phyloP scores from a whole-genome alignment of 2,113 vertebrate species.

The Gymnarchus niloticus region DNA sequence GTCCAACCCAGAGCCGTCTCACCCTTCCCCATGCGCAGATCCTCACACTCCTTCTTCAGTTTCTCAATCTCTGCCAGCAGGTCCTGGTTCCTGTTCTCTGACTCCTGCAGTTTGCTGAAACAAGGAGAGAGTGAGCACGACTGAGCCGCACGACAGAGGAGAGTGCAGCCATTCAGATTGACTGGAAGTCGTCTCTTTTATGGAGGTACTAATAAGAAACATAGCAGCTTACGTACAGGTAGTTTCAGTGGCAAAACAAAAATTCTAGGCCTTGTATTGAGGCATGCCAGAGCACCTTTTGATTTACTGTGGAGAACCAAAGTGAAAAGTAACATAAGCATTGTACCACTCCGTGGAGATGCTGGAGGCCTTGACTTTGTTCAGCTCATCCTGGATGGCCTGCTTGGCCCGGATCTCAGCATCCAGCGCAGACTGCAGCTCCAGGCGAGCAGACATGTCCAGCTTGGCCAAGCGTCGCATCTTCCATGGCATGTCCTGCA shows the following conservation, averaged over 20 bases:
- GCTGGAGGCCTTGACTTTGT: constrained; percentile 88
- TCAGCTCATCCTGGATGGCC: constrained; percentile 88
- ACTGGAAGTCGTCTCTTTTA: background rate
- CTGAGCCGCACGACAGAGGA: background rate
- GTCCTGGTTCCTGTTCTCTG: constrained; percentile 86
- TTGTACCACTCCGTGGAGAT: constrained; percentile 89
- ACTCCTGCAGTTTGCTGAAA: constrained; percentile 88
- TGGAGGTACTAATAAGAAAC: background rate
- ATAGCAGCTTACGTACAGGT: background rate
- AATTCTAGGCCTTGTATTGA: background rate
- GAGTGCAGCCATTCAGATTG: background rate
- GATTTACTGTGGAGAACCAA: background rate
- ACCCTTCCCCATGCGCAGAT: constrained; percentile 89
- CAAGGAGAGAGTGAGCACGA: background rate
- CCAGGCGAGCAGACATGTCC: constrained; percentile 95
- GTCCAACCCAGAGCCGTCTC: constrained; percentile 34
- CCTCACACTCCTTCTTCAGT: constrained; percentile 89
- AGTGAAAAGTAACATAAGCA: constrained; percentile 25
- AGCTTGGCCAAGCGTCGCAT: constrained; percentile 95
- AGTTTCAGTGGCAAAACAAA: background rate
- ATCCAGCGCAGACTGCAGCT: constrained; percentile 93
- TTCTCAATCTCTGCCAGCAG: constrained; percentile 84
- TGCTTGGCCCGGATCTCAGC: constrained; percentile 97
- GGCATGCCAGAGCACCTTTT: background rate
- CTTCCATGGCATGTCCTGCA: constrained; percentile 97